These are phyloP conservation scores for Melanerpes formicivorus DNA, from an alignment of 2,113 vertebrate genomes.

Conservation along the genomic window DNA sequence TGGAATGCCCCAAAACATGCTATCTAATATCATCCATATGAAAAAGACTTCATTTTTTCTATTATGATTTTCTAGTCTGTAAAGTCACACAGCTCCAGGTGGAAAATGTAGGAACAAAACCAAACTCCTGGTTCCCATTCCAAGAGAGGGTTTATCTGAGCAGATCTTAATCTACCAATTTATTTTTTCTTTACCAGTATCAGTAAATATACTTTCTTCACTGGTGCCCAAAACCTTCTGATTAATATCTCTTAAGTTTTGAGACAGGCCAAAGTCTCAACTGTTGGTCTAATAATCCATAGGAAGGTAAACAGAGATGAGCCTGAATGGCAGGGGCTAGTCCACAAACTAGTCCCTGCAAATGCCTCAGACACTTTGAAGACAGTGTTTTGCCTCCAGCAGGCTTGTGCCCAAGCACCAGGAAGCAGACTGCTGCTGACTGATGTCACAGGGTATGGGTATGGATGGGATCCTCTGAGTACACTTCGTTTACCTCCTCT, in stretches of 20 bases:
- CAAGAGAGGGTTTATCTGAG: background rate
- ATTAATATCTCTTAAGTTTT: background rate
- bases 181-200: background rate
- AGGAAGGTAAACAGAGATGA: background rate
- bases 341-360: rapidly evolving
- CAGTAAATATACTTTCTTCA: background rate
- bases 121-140: background rate
- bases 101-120: background rate
- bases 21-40: background rate
- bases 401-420: rapidly evolving
- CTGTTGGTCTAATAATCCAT: background rate
- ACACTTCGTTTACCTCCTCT: background rate
- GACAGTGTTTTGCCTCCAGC: background rate
- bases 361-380: background rate
- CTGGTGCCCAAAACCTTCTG: rapidly evolving
- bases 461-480: background rate
- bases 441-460: rapidly evolving
- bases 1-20: background rate
- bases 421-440: rapidly evolving
- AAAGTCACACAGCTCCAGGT: background rate
- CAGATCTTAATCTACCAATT: background rate
- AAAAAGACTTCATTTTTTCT: background rate
- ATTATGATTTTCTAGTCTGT: background rate
- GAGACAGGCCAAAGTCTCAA: background rate
- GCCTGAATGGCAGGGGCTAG: background rate